Conservation (phyloP, 2,888 invertebrate species). For the Nowickia ferox region DNA sequence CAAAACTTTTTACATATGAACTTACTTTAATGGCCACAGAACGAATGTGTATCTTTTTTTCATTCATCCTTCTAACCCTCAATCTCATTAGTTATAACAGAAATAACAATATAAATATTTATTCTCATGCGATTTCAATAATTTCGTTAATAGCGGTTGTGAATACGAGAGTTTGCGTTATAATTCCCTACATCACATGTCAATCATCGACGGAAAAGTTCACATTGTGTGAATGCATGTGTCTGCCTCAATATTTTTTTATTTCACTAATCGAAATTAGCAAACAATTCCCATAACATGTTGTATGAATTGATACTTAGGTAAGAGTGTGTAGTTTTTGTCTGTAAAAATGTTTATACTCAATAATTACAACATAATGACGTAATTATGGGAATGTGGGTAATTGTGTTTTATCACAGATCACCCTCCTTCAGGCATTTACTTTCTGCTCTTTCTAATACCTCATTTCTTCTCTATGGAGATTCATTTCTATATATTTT, state of each 20-base stretch:
- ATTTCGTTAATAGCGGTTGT: no score
- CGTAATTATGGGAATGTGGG: not conserved
- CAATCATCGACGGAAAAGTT: constrained; percentile 32
- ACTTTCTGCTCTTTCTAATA: not conserved
- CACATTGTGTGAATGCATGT: not conserved
- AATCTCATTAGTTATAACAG: not conserved
- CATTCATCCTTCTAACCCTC: not conserved
- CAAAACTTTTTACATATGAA: not conserved
- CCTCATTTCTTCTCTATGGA: constrained; percentile 19
- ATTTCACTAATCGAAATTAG: constrained; percentile 25
- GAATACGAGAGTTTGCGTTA: not conserved
- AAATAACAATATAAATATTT: constrained; percentile 7
- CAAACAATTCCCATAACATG: constrained; percentile 46
- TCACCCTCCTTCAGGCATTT: not conserved
- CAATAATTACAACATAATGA: not conserved
- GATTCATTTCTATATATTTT: not conserved
- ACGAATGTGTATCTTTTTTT: no score
- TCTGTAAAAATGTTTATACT: not conserved
- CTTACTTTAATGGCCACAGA: no score
- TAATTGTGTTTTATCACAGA: not conserved
- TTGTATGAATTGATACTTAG: constrained; percentile 6
- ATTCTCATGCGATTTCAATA: constrained; percentile 34
- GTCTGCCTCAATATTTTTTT: not conserved
- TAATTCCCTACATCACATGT: constrained; percentile 46
- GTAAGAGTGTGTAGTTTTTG: not conserved